Evolutionary conservation across 2,113 vertebrate genomes (phyloP).

Genomic region (Ceratotherium simum): DNA sequence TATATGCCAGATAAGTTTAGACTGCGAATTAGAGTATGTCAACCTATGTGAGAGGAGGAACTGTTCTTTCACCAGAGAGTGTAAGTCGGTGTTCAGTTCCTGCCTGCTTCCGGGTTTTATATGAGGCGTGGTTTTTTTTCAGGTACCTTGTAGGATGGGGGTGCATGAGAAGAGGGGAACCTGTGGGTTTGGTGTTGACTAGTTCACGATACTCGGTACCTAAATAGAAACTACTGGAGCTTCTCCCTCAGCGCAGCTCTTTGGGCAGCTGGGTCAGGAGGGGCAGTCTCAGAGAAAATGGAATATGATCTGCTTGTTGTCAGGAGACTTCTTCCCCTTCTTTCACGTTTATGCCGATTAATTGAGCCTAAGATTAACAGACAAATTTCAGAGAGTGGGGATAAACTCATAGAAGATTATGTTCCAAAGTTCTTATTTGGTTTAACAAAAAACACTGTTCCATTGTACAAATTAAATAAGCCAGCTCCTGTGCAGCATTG

Average conservation of each 20-base stretch:
- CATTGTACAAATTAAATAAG: rapidly evolving
- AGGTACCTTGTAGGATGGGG: rapidly evolving
- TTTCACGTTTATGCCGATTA: background rate
- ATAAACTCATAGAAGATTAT: too few species aligned
- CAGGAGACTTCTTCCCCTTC: too few species aligned
- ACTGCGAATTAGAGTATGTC: background rate
- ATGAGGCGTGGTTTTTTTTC: background rate
- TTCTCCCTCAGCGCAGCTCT: background rate
- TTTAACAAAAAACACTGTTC: background rate
- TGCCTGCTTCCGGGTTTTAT: background rate
- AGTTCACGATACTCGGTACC: rapidly evolving
- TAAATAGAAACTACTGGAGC: background rate
- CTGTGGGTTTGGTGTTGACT: too few species aligned
- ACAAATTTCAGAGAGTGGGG: background rate
- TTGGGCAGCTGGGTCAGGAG: background rate
- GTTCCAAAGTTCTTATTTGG: background rate
- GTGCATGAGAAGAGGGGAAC: rapidly evolving
- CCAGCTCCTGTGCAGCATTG: background rate
- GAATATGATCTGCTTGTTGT: rapidly evolving
- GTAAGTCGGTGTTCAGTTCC: background rate
- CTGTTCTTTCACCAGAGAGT: background rate
- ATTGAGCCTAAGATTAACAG: too few species aligned
- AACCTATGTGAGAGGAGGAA: background rate
- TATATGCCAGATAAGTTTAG: background rate
- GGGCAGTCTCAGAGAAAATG: background rate